A percentile compares a stretch with the other conserved stretches of the same genome.
Evolutionary conservation across 2,113 vertebrate genomes (phyloP).

Genomic region (Mastomys coucha): DNA sequence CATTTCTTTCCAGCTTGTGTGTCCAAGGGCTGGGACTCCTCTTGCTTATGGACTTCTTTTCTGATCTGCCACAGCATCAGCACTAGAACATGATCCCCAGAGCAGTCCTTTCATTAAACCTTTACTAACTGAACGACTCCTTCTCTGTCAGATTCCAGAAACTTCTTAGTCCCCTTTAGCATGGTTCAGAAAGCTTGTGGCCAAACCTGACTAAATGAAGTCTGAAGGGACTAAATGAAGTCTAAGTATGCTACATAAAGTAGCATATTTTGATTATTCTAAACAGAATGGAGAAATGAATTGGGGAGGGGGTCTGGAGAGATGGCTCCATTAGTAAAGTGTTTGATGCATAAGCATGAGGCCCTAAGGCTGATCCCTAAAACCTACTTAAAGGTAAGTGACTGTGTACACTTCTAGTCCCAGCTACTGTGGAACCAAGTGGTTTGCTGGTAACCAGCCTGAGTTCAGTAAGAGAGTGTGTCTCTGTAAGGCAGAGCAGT

Average conservation of each 20-base stretch:
- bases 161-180: background rate
- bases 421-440: rapidly evolving
- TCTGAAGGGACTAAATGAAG: background rate
- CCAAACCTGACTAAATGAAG: background rate
- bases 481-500: background rate
- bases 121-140: background rate
- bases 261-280: slow-evolving; percentile 19
- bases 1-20: background rate
- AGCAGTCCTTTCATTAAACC: background rate
- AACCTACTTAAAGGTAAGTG: too few species aligned
- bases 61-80: background rate
- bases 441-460: background rate
- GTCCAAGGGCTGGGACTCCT: background rate
- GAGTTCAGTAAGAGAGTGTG: background rate
- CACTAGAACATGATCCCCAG: background rate
- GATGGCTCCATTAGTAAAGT: background rate
- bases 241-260: background rate
- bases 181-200: background rate
- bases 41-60: background rate
- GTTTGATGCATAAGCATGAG: too few species aligned
- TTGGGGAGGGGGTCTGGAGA: background rate
- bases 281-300: slow-evolving; percentile 23
- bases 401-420: too few species aligned
- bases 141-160: background rate
- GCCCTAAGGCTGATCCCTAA: background rate